These are phyloP conservation scores for Epinephelus lanceolatus DNA, from an alignment of 2,113 vertebrate genomes.

Conservation along the genomic window DNA sequence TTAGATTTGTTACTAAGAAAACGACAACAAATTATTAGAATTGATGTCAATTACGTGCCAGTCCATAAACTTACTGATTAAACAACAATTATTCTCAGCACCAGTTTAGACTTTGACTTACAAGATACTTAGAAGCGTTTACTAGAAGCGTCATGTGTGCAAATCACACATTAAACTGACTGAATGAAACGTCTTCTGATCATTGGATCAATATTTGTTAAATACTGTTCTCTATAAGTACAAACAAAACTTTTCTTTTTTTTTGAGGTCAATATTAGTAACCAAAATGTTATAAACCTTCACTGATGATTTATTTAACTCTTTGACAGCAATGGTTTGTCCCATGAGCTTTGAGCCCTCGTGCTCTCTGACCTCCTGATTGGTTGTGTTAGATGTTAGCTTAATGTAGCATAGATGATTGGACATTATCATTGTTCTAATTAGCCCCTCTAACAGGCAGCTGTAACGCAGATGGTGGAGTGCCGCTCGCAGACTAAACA, in stretches of 20 bases:
- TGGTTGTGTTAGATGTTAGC: constrained; percentile 45
- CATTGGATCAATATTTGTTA: neutral
- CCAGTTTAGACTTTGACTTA: neutral
- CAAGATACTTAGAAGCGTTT: neutral
- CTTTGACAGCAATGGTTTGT: constrained; percentile 38
- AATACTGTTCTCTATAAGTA: neutral
- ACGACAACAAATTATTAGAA: neutral
- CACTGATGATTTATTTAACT: neutral
- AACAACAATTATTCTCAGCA: neutral
- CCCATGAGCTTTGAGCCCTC: constrained; percentile 5
- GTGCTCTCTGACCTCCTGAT: constrained; percentile 42
- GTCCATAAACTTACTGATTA: neutral
- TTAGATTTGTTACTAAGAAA: neutral
- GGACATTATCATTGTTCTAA: constrained; percentile 64
- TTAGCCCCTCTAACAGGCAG: constrained; percentile 59
- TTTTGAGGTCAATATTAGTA: neutral
- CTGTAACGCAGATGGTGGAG: constrained; percentile 74
- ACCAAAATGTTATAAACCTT: neutral
- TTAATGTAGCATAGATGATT: constrained; percentile 61
- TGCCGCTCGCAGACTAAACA: constrained; percentile 77
- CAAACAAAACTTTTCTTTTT: neutral
- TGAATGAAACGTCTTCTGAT: neutral
- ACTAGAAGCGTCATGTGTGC: neutral
- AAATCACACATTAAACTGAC: neutral
- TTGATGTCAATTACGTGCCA: neutral